Percentiles rank a stretch among this genome's conserved stretches.
phyloP scores from a whole-genome alignment of 1,140 invertebrate species.

The Brachionus angularis region DNA sequence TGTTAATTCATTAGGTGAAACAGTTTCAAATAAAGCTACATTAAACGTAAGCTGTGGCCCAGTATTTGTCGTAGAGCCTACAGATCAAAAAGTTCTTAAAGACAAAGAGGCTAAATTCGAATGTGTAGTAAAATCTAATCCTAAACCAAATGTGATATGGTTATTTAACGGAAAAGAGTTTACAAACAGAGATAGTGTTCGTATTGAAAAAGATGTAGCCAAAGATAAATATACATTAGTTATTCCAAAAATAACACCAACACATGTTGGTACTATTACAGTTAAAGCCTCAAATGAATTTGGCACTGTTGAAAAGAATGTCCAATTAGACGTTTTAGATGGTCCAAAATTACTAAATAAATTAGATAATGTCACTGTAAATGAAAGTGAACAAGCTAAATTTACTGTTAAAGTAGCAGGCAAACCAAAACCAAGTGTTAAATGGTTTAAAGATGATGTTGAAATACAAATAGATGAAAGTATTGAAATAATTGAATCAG shows the following conservation, averaged over 20 bases:
- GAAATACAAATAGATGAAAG: background rate
- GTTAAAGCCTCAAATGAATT: constrained; percentile 11
- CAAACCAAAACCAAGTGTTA: constrained; percentile 44
- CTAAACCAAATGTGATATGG: constrained; percentile 77
- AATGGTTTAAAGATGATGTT: constrained; percentile 52
- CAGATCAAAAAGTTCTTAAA: background rate
- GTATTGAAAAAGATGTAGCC: background rate
- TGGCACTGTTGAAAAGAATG: constrained; percentile 17
- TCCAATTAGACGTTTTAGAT: background rate
- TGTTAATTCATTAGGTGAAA: background rate
- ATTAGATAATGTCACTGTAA: constrained; percentile 44
- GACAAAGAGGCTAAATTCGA: background rate
- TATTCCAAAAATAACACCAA: background rate
- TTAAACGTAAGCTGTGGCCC: background rate
- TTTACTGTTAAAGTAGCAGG: constrained; percentile 46
- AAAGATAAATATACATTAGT: constrained; percentile 5
- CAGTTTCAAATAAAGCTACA: background rate
- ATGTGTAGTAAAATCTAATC: constrained; percentile 59
- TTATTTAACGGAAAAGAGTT: constrained; percentile 57
- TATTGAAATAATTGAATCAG: background rate
- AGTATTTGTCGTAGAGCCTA: background rate
- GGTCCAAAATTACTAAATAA: constrained; percentile 45
- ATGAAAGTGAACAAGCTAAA: constrained; percentile 45
- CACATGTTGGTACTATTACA: background rate
- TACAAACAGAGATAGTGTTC: background rate